Evolutionary conservation across 1,140 invertebrate genomes (phyloP).

Genomic region (Euwallacea similis): DNA sequence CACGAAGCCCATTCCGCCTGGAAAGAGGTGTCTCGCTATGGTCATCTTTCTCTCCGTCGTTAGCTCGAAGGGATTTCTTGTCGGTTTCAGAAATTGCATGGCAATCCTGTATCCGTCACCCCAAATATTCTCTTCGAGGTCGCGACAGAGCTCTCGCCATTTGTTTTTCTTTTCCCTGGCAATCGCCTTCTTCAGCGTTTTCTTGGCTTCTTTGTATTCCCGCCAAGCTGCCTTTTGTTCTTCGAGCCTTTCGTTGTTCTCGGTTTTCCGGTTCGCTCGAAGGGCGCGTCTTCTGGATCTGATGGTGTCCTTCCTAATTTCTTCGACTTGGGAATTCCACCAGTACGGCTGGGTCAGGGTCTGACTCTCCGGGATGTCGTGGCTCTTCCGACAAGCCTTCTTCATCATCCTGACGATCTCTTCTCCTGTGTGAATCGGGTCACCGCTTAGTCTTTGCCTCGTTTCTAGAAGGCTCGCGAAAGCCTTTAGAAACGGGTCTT

Average conservation of each 20-base stretch:
- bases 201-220: constrained; percentile 14
- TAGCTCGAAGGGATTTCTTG: constrained; percentile 19
- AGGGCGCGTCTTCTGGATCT: background rate
- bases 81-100: constrained; percentile 31
- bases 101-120: constrained; percentile 46
- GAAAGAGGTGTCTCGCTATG: constrained; percentile 26
- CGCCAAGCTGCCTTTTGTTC: background rate
- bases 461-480: background rate
- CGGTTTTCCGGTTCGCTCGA: background rate
- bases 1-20: background rate
- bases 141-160: constrained; percentile 38
- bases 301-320: background rate
- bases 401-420: background rate
- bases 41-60: background rate
- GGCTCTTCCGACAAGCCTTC: background rate
- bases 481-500: background rate
- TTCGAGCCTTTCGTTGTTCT: background rate
- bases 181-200: constrained; percentile 35
- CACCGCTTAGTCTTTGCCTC: background rate
- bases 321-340: constrained; percentile 12
- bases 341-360: background rate
- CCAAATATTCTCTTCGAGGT: constrained; percentile 43
- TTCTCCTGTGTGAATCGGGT: background rate
- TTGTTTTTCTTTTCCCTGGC: constrained; percentile 24
- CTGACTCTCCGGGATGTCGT: background rate